Percentiles rank a stretch among this genome's conserved stretches.
phyloP scores from a whole-genome alignment of 2,888 invertebrate species.

The Athalia cordata region DNA sequence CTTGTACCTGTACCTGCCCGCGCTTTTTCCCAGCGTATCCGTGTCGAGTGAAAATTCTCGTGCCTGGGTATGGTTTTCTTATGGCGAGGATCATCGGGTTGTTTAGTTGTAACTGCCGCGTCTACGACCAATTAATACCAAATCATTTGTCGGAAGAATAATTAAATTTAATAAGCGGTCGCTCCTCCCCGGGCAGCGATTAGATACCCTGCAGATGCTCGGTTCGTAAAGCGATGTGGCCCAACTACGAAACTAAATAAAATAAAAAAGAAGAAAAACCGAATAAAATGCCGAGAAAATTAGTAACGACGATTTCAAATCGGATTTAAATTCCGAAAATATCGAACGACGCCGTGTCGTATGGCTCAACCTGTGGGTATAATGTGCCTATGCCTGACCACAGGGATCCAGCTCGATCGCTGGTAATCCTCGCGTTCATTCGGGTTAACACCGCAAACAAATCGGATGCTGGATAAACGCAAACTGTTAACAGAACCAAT shows the following conservation, averaged over 20 bases:
- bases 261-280: neutral
- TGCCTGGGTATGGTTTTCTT: conserved; percentile 18
- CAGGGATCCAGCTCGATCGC: neutral
- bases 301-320: conserved; percentile 33
- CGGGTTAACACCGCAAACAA: conserved; percentile 21
- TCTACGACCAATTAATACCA: conserved; percentile 51
- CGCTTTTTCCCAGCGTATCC: neutral
- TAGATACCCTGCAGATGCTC: neutral
- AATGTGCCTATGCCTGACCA: no score
- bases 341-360: no score
- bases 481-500: neutral
- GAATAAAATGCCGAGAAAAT: neutral
- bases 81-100: conserved; percentile 15
- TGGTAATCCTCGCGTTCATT: conserved; percentile 6
- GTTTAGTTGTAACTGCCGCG: conserved; percentile 38
- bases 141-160: conserved; percentile 52
- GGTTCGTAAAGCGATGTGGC: neutral
- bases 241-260: conserved; percentile 22
- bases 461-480: conserved; percentile 14
- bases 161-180: conserved; percentile 52
- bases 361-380: no score
- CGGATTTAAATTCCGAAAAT: conserved; percentile 36
- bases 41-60: neutral
- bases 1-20: neutral
- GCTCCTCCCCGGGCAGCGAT: conserved; percentile 21